Evolutionary conservation across 1,140 invertebrate species (phyloP), one percentile per base, ranked within the genome.

Genomic region (Drosophila aff.): DNA sequence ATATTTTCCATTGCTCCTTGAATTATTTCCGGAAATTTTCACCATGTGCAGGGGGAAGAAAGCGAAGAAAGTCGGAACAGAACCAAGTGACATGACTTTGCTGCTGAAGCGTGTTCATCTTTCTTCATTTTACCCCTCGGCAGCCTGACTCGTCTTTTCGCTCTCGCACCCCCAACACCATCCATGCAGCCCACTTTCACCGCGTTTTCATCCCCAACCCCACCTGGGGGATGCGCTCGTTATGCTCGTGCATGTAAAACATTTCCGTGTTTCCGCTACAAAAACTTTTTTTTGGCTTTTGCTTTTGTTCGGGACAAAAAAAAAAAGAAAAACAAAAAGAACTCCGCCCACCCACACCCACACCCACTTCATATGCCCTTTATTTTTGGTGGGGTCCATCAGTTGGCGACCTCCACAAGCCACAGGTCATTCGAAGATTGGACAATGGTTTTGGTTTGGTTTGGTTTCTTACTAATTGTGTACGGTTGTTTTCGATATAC

Each of bases 191-290:
- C 50, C 28, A 33, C 44, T 36, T 23, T 52, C 41, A 38, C 67
- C 46, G 21, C 41, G 18, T 47, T 31, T 41, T 50, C 21, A 11
- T 11, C 5, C 2, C 43, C 36, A 38, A 33, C 13, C 18, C 15
- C 31, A n/a, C 28, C 28, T 57, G 38, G 38, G 43, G 26, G 44
- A n/a, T 26, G 43, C 18, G 71, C 41, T 61, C 50, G 65, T 67
- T 50, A 79, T 67, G 66, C 65, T 83, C 77, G 68, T 87, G 83
- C 83, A 87, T 87, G 83, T 87, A 87, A 84, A 87, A 87, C 83
- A 87, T 87, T 87, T 89, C 83, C 83, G 84, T 87, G 71, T 87
- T 87, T 87, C 83, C 83, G 84, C 83, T 89, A 75, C 83, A 82
- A 79, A 82, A 86, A 81, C 50, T 72, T 87, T 87, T 86, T 74